Percentiles rank a stretch among this genome's conserved stretches.
Evolutionary conservation across 2,888 invertebrate genomes (phyloP).

Genomic region (Ichneumon xanthorius): DNA sequence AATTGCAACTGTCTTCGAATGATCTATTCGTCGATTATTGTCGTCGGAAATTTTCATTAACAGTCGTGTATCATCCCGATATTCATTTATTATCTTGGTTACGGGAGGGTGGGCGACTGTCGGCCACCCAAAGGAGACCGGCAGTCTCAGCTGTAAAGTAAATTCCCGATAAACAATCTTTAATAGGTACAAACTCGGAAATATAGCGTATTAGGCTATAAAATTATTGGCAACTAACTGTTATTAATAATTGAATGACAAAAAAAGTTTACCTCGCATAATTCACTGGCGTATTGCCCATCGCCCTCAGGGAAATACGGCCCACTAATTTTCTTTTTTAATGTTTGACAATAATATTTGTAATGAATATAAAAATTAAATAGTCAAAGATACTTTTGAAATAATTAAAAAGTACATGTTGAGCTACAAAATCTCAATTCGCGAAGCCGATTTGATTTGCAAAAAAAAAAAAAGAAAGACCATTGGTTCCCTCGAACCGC

Average conservation of each 20-base stretch:
- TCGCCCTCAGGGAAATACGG: no score
- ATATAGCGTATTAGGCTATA: background rate
- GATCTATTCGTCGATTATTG: conserved; percentile 31
- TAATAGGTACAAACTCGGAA: background rate
- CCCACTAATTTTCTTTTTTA: no score
- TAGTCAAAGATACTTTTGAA: no score
- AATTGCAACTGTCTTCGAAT: conserved; percentile 29
- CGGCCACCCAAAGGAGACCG: background rate
- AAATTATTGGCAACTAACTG: background rate
- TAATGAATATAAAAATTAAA: no score
- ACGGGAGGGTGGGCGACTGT: background rate
- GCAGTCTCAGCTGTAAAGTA: background rate
- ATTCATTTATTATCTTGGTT: conserved; percentile 5
- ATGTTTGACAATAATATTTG: no score
- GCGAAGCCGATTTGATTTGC: background rate
- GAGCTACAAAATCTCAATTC: no score
- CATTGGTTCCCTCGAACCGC: background rate
- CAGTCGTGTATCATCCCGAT: background rate
- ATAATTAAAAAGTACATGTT: no score
- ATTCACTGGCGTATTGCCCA: no score
- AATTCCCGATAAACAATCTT: background rate
- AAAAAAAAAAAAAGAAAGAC: background rate
- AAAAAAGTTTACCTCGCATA: background rate
- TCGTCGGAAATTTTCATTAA: conserved; percentile 7
- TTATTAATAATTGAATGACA: background rate